A percentile compares a stretch with the other conserved stretches of the same genome.
Conservation (phyloP, 23 tunicate species). For the Halocynthia aurantium region DNA sequence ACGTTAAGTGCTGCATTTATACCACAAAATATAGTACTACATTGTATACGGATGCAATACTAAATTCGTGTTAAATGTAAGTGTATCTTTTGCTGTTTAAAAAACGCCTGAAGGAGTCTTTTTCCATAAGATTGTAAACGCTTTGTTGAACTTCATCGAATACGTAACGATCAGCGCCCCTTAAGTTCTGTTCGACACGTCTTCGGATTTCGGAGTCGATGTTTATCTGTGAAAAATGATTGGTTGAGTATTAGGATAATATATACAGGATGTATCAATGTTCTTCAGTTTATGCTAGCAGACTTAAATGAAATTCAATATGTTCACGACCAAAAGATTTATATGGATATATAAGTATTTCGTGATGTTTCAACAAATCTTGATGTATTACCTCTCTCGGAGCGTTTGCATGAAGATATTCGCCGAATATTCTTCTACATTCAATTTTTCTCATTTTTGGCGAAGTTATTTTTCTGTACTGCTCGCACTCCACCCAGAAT, state of each 20-base stretch:
- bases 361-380: too few species aligned
- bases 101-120: constrained; percentile 5
- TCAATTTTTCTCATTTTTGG: constrained; percentile 18
- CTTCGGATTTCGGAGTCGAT: constrained; percentile 1
- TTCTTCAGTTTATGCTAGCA: too few species aligned
- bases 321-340: background rate
- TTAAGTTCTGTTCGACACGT: background rate
- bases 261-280: too few species aligned
- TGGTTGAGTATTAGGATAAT: too few species aligned
- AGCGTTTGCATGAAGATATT: constrained; percentile 26
- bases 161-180: background rate
- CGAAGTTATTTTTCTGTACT: constrained; percentile 23
- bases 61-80: background rate
- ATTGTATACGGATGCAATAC: background rate
- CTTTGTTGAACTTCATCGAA: constrained; percentile 1
- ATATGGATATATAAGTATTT: too few species aligned
- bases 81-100: background rate
- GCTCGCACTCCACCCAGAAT: constrained; percentile 45
- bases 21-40: too few species aligned
- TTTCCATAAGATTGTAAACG: constrained; percentile 5
- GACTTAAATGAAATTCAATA: background rate
- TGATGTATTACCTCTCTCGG: constrained; percentile 27
- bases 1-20: too few species aligned
- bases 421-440: constrained; percentile 16
- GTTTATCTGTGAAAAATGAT: background rate